Conservation (phyloP, 2,797 vertebrate genomes). For the Malurus splendens region DNA sequence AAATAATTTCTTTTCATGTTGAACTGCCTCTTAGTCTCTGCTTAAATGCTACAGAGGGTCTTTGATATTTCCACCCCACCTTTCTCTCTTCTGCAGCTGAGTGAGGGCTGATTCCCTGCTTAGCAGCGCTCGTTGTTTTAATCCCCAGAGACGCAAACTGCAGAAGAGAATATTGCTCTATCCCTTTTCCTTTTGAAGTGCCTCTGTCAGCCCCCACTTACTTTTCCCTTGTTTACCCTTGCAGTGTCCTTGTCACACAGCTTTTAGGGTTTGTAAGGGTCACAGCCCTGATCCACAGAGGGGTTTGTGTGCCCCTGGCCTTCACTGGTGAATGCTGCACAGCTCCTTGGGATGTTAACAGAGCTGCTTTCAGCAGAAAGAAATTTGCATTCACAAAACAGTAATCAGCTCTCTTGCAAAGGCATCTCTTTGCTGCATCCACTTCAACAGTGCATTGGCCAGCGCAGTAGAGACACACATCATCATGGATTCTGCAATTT, state of each 20-base stretch:
- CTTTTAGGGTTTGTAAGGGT: neutral
- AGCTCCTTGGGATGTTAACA: neutral
- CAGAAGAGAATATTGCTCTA: neutral
- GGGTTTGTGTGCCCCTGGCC: neutral
- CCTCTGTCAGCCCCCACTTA: neutral
- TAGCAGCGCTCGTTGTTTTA: conserved; percentile 1
- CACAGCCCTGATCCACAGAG: neutral
- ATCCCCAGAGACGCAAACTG: neutral
- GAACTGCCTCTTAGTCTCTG: neutral
- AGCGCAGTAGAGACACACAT: neutral
- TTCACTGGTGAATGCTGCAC: neutral
- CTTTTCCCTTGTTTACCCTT: neutral
- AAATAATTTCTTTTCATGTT: conserved; percentile 22
- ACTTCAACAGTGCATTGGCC: neutral
- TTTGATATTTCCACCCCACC: neutral
- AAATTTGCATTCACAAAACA: neutral
- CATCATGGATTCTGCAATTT: neutral
- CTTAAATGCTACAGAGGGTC: neutral
- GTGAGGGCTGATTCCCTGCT: neutral
- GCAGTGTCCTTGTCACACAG: neutral
- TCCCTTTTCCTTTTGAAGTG: neutral
- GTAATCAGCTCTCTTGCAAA: neutral
- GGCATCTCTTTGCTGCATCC: neutral
- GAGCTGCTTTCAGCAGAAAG: neutral
- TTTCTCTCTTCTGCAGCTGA: neutral